Evolutionary conservation across 2,113 vertebrate genomes (phyloP).

Genomic region (Butastur rufipennis): DNA sequence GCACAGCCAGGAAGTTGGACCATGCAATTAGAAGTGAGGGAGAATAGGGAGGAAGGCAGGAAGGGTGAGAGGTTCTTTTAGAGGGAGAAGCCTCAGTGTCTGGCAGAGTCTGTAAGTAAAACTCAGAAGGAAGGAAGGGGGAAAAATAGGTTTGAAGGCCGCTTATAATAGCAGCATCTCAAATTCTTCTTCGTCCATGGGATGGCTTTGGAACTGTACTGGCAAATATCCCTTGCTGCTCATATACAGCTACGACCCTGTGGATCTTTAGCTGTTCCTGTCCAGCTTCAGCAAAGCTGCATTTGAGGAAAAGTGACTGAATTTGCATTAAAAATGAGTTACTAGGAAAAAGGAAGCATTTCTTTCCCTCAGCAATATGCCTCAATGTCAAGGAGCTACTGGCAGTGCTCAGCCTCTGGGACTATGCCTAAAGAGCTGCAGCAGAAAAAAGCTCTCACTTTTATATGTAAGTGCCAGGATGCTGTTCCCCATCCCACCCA

Average conservation of each 20-base stretch:
- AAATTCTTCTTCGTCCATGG: not conserved
- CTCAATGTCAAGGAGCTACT: slow-evolving; percentile 31
- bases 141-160: not conserved
- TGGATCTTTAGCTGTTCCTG: not conserved
- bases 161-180: not conserved
- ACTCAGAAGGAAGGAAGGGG: not conserved
- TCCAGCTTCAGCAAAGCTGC: not conserved
- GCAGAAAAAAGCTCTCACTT: not conserved
- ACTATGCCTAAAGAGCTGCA: not conserved
- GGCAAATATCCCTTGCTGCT: not conserved
- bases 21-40: not conserved
- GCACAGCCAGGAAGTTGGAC: not conserved
- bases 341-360: not conserved
- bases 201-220: not conserved
- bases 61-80: not conserved
- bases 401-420: not conserved
- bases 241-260: not conserved
- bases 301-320: not conserved
- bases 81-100: not conserved
- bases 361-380: slow-evolving; percentile 4
- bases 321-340: not conserved
- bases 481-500: not conserved
- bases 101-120: not conserved
- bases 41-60: not conserved
- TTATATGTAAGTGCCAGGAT: not conserved